These are phyloP conservation scores for Drosophila pseudoananassae DNA, from an alignment of 1,140 invertebrate species.

Conservation along the genomic window DNA sequence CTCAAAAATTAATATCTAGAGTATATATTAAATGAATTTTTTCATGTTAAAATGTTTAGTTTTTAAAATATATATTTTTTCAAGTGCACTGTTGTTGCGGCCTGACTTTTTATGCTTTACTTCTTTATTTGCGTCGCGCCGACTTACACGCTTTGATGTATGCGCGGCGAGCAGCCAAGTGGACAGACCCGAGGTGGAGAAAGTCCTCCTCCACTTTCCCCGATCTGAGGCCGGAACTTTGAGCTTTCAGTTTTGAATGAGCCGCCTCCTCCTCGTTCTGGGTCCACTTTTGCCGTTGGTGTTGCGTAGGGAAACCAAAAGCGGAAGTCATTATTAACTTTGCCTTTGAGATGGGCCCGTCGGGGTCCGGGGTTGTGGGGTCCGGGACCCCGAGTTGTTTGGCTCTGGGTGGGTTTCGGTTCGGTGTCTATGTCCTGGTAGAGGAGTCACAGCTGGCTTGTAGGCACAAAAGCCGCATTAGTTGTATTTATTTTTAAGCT, in stretches of 20 bases:
- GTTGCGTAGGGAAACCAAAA: constrained; percentile 80
- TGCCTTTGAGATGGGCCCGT: constrained; percentile 66
- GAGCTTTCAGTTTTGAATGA: constrained; percentile 60
- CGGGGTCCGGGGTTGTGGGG: constrained; percentile 8
- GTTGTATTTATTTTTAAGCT: constrained; percentile 83
- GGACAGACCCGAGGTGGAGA: constrained; percentile 44
- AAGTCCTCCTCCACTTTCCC: constrained; percentile 27
- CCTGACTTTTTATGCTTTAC: constrained; percentile 78
- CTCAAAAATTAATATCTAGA: too few species aligned
- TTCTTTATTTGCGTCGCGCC: constrained; percentile 72
- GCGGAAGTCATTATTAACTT: constrained; percentile 82
- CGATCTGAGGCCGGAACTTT: constrained; percentile 10
- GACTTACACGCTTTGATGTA: constrained; percentile 80
- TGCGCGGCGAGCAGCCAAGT: constrained; percentile 70
- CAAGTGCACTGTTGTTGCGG: constrained; percentile 30
- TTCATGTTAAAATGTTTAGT: too few species aligned
- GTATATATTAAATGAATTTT: too few species aligned
- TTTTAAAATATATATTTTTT: background rate
- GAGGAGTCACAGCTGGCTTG: constrained; percentile 76
- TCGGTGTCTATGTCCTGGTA: constrained; percentile 54
- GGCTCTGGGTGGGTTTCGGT: constrained; percentile 5
- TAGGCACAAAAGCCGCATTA: constrained; percentile 83
- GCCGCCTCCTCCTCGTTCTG: constrained; percentile 25
- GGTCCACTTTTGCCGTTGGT: constrained; percentile 28
- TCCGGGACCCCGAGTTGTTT: constrained; percentile 1